Conservation (phyloP, 2,113 vertebrate species). For the Cromileptes altivelis region DNA sequence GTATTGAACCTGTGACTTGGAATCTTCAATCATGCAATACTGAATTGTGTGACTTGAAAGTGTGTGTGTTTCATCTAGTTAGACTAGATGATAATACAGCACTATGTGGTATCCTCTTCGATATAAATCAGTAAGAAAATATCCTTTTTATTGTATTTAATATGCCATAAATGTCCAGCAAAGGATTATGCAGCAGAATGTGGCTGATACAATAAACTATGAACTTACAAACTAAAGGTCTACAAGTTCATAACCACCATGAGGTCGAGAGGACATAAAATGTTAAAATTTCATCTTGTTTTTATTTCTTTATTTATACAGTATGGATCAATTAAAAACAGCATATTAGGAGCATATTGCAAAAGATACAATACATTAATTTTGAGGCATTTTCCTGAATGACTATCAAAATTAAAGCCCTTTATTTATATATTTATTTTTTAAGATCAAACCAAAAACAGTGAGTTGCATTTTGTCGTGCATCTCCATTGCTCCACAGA, state of each 20-base stretch:
- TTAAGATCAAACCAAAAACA: not conserved
- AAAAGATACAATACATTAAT: not conserved
- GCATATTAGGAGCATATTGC: not conserved
- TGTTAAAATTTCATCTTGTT: not conserved
- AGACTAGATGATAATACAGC: not conserved
- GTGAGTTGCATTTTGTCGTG: constrained; percentile 24
- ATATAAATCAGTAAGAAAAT: not conserved
- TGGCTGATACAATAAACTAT: not conserved
- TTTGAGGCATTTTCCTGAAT: not conserved
- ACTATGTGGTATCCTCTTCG: not conserved
- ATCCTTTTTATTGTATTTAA: not conserved
- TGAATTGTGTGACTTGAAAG: not conserved
- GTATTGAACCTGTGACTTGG: not conserved
- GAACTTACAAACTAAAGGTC: too few relatives aligned
- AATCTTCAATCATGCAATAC: not conserved
- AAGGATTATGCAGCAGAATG: not conserved
- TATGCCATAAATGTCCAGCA: constrained; percentile 6
- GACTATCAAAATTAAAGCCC: too few relatives aligned
- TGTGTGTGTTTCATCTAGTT: not conserved
- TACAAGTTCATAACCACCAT: not conserved
- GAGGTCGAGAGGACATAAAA: not conserved
- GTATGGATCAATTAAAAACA: constrained; percentile 2
- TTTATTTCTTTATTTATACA: not conserved
- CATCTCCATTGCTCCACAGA: constrained; percentile 21
- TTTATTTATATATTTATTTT: too few relatives aligned